Evolutionary conservation across 2,888 invertebrate genomes (phyloP), one percentile per base, ranked within the genome.

Genomic region (Lutraria lutraria): DNA sequence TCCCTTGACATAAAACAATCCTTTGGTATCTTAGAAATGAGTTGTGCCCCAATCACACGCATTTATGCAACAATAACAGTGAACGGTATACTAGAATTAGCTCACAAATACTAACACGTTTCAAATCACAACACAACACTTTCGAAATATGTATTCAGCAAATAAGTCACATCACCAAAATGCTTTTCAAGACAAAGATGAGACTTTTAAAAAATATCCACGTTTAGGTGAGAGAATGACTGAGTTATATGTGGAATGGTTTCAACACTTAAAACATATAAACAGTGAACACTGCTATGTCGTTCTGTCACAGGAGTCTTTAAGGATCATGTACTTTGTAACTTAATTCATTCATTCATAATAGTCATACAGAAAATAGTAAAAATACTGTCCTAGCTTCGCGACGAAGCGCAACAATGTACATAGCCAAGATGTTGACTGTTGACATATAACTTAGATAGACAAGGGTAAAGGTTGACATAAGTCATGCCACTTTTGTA

Each of bases 401-500:
- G 25, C 53, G 43, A 80, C 60, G 79, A 60, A 80, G 85, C 80
- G 85, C 31, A 85, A 80, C 54, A 60, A 76, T 76, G 76, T 76
- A 76, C n/a, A 56, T 53, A 79, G 85, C 29, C 54, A 79, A 72
- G 85, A 54, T 54, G 85, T 56, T 54, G 72, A 72, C 34, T 60
- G 87, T 72, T 90, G 90, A 88, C 88, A 88, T 63, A 83, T 34
- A 83, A 86, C 80, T 56, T 76, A 90, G 88, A 83, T 82, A 88
- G 81, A 83, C 72, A 52, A 76, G 88, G 88, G 82, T 31, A 88
- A 76, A 86, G 85, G 80, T 80, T 81, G n/a, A 63, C 72, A 90
- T 90, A 88, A 83, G 86, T 90, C 90, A 90, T 90, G 90, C 88
- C 90, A 90, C 81, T 53, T 76, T 83, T 72, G 84, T 63, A 81